phyloP scores from a whole-genome alignment of 2,888 invertebrate genomes.

The Mimas tiliae region DNA sequence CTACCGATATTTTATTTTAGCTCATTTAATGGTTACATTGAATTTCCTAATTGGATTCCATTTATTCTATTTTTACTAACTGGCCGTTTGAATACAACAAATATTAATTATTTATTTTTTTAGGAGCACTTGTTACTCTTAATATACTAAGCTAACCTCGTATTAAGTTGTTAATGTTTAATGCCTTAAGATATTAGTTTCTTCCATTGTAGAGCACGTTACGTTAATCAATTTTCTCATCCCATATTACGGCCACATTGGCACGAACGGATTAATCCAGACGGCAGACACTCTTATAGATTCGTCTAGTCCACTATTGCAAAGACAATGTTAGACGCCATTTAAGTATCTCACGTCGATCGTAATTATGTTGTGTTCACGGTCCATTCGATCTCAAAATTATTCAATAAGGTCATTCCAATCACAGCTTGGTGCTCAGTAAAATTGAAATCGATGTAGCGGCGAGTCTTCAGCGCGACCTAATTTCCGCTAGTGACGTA shows the following conservation, averaged over 20 bases:
- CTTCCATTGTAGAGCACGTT: too few relatives aligned
- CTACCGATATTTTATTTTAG: not conserved
- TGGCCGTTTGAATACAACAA: not conserved
- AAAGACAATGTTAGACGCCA: too few relatives aligned
- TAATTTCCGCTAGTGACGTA: slow-evolving; percentile 54
- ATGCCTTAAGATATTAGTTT: too few relatives aligned
- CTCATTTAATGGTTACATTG: not conserved
- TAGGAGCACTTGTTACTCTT: not conserved
- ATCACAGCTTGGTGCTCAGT: slow-evolving; percentile 22
- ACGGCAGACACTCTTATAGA: too few relatives aligned
- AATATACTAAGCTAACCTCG: too few relatives aligned
- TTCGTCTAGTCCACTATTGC: too few relatives aligned
- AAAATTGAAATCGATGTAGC: slow-evolving; percentile 30
- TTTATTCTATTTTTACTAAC: not conserved
- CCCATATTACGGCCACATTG: too few relatives aligned
- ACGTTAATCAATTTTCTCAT: too few relatives aligned
- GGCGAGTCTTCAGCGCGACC: slow-evolving; percentile 41
- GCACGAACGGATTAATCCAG: too few relatives aligned
- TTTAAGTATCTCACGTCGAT: too few relatives aligned
- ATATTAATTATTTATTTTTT: not conserved
- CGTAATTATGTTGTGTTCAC: too few relatives aligned
- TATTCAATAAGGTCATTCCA: slow-evolving; percentile 23
- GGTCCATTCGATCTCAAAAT: not conserved
- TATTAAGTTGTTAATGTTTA: too few relatives aligned
- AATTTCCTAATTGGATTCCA: not conserved